Evolutionary conservation across 1,140 invertebrate species (phyloP).

Genomic region (Anastrepha obliqua): DNA sequence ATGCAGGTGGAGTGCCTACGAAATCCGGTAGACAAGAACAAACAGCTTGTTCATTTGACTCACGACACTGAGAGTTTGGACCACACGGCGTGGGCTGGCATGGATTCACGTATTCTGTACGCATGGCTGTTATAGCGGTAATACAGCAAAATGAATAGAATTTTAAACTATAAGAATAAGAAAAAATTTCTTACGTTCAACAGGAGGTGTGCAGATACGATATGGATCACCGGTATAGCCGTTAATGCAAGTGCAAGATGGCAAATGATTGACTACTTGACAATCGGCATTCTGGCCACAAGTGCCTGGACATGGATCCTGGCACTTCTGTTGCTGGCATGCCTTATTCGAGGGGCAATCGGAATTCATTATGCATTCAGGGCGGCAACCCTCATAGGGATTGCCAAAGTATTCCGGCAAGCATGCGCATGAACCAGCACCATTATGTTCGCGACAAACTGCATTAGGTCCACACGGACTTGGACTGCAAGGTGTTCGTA

Average conservation of each 20-base stretch:
- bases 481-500: slow-evolving; percentile 79
- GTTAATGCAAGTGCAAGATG: slow-evolving; percentile 81
- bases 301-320: slow-evolving; percentile 83
- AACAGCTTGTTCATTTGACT: slow-evolving; percentile 78
- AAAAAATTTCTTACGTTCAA: slow-evolving; percentile 69
- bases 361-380: slow-evolving; percentile 80
- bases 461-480: slow-evolving; percentile 86
- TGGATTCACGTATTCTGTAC: slow-evolving; percentile 75
- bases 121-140: slow-evolving; percentile 77
- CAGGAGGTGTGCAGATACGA: slow-evolving; percentile 74
- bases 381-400: slow-evolving; percentile 84
- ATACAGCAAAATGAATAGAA: not conserved
- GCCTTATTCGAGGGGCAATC: slow-evolving; percentile 83
- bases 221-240: slow-evolving; percentile 83
- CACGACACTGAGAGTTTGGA: slow-evolving; percentile 79
- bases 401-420: slow-evolving; percentile 84
- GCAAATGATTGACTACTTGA: slow-evolving; percentile 83
- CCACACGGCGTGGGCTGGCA: slow-evolving; percentile 82
- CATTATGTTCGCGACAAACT: slow-evolving; percentile 80
- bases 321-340: slow-evolving; percentile 82
- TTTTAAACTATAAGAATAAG: not conserved
- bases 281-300: slow-evolving; percentile 85
- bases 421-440: slow-evolving; percentile 83
- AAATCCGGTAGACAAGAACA: slow-evolving; percentile 80
- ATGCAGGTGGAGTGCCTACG: slow-evolving; percentile 79